Evolutionary conservation across 2,888 invertebrate genomes (phyloP).

Genomic region (Noctua pronuba): DNA sequence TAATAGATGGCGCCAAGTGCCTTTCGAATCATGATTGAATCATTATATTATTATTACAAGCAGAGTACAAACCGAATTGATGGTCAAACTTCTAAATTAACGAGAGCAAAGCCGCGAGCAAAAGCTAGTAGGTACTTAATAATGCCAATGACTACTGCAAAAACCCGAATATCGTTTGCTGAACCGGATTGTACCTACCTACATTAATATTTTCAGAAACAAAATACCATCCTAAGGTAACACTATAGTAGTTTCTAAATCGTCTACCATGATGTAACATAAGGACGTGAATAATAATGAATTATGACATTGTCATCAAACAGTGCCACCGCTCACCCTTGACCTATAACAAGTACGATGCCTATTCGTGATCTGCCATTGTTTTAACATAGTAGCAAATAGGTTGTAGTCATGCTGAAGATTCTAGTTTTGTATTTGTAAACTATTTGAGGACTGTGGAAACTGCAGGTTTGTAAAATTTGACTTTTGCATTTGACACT

Average conservation of each 20-base stretch:
- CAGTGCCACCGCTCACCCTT: slow-evolving; percentile 47
- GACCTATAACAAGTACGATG: slow-evolving; percentile 56
- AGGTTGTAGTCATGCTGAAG: slow-evolving; percentile 49
- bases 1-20: no score
- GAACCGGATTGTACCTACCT: not conserved
- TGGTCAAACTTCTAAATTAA: no score
- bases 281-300: slow-evolving; percentile 45
- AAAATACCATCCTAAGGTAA: slow-evolving; percentile 1
- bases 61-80: no score
- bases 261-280: slow-evolving; percentile 41
- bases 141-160: not conserved
- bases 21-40: no score
- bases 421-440: slow-evolving; percentile 1
- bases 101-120: no score
- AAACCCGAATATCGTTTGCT: not conserved
- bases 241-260: slow-evolving; percentile 1
- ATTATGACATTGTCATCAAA: slow-evolving; percentile 58
- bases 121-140: no score
- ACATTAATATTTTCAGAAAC: not conserved
- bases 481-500: not conserved
- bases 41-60: no score
- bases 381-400: slow-evolving; percentile 53
- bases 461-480: not conserved
- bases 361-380: slow-evolving; percentile 58
- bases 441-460: slow-evolving; percentile 16